Percentiles rank a stretch among this genome's conserved stretches.
These are phyloP conservation scores for Sapajus apella DNA, from an alignment of 2,113 vertebrate species.

Conservation along the genomic window DNA sequence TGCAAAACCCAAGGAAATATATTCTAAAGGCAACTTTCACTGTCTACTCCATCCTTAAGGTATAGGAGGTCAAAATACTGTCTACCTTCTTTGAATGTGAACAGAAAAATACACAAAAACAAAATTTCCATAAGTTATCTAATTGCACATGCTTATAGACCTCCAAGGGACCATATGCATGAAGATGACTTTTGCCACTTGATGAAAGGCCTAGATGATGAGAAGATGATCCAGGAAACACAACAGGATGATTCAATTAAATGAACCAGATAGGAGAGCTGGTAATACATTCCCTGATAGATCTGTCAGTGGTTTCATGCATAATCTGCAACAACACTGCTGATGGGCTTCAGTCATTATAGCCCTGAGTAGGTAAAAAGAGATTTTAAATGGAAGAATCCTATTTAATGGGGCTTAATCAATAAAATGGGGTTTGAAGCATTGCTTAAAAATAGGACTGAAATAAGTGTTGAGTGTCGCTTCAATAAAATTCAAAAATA, in stretches of 20 bases:
- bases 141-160: background rate
- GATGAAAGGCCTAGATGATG: background rate
- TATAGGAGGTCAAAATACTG: background rate
- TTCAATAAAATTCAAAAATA: constrained; percentile 48
- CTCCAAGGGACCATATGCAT: background rate
- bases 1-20: background rate
- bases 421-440: constrained; percentile 14
- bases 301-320: background rate
- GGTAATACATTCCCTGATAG: background rate
- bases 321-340: background rate
- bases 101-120: background rate
- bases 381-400: background rate
- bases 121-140: background rate
- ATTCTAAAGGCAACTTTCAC: background rate
- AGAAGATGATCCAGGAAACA: constrained; percentile 18
- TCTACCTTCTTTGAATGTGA: background rate
- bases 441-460: constrained; percentile 7
- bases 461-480: constrained; percentile 25
- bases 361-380: background rate
- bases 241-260: background rate
- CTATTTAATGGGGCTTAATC: background rate
- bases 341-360: background rate
- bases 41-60: background rate
- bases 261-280: background rate
- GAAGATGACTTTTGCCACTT: background rate